Evolutionary conservation across 2,113 vertebrate genomes (phyloP), one percentile per base, ranked within the genome.

Genomic region (Plotosus lineatus): DNA sequence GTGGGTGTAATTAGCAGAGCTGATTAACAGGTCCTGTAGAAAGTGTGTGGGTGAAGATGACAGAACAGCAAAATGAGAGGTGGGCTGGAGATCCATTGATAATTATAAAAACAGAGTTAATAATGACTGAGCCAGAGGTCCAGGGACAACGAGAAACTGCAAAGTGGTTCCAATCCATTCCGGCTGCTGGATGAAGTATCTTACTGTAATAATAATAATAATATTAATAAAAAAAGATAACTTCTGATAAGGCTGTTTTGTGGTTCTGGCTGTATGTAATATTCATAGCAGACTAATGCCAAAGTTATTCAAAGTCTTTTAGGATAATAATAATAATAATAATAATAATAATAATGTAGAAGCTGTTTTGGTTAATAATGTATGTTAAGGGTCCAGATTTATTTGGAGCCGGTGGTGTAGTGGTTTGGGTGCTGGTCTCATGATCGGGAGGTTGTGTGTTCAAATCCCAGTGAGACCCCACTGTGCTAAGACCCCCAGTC

Each of bases 1-100:
- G 66, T 58, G 61, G 61, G 77, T 66, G 61, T 75, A 71, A 72
- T 84, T 77, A 84, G 56, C 46, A 48, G 55, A 40, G 44, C 71
- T 56, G 68, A 75, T 36, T 75, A 75, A 33, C 17, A 73, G 48
- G 26, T 14, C 40, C 46, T 42, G 19, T 53, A 51, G 66, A 42
- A 66, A 36, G 28, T 56, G 81, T 68, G 40, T 82, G 66, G 31
- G 71, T 60, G 40, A 60, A 40, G 76, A 68, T 28, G 33, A 42
- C 53, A 60, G 72, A 66, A 17, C 53, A 51, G 61, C 48, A 33
- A 40, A 69, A 60, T 65, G 53, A 75, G n/a, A 26, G 58, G 66
- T 77, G 78, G 78, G 33, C 79, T 77, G 50, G 69, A 50, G 51
- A 55, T 38, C 19, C 76, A 63, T 44, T 73, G 60, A 44, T 74